phyloP scores from a whole-genome alignment of 2,797 vertebrate genomes.

The Hyperoplus immaculatus region DNA sequence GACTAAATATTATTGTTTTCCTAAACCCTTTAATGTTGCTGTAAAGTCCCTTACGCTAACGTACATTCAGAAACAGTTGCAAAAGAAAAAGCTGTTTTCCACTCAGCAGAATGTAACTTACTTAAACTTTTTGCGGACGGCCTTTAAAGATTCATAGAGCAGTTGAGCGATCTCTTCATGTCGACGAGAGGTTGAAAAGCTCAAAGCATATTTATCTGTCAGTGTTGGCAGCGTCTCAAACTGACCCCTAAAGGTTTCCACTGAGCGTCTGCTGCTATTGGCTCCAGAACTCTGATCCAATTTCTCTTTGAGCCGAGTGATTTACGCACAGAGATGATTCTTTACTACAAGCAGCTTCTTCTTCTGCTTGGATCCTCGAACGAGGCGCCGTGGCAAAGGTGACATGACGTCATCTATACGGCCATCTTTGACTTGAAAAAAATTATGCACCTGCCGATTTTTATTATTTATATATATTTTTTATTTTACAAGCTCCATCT shows the following conservation, averaged over 20 bases:
- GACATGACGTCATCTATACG: conserved; percentile 39
- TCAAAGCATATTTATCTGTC: conserved; percentile 68
- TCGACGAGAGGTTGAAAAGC: conserved; percentile 50
- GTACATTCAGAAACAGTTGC: not conserved
- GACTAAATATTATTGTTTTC: not conserved
- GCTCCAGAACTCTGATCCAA: conserved; percentile 59
- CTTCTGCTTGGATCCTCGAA: conserved; percentile 46
- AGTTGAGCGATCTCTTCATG: conserved; percentile 59
- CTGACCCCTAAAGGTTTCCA: conserved; percentile 60
- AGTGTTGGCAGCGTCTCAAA: conserved; percentile 62
- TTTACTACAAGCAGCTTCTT: conserved; percentile 41
- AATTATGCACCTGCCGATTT: not conserved
- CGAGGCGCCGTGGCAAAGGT: conserved; percentile 37
- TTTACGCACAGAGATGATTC: conserved; percentile 64
- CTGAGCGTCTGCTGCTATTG: conserved; percentile 63
- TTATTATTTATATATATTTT: too few species aligned
- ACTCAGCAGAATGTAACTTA: conserved; percentile 35
- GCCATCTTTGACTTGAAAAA: conserved; percentile 40
- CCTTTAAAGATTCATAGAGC: conserved; percentile 41
- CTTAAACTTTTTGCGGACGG: conserved; percentile 32
- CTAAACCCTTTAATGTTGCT: not conserved
- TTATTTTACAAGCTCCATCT: not conserved
- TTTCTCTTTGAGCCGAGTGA: conserved; percentile 63
- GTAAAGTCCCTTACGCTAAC: not conserved
- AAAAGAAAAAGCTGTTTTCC: conserved; percentile 7